A percentile compares a stretch with the other conserved stretches of the same genome.
These are phyloP conservation scores for Caerostris darwini DNA, from an alignment of 1,140 invertebrate species.

Conservation along the genomic window DNA sequence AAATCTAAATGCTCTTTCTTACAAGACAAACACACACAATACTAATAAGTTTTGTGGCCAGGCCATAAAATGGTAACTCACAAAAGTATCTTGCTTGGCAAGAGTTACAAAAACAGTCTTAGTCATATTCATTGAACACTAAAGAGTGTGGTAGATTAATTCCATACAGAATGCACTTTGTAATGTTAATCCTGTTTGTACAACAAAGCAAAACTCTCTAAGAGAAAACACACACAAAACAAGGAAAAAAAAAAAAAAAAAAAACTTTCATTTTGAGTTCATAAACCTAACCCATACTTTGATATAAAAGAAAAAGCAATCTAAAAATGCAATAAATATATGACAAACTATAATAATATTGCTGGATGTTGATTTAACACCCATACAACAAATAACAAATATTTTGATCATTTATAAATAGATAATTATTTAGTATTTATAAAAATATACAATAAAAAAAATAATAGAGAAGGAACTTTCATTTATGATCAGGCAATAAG, in stretches of 20 bases:
- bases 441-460: slow-evolving; percentile 19
- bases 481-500: not conserved
- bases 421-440: not conserved
- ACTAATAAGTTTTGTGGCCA: slow-evolving; percentile 77
- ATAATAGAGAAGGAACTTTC: not conserved
- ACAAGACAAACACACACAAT: slow-evolving; percentile 73
- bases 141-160: slow-evolving; percentile 74
- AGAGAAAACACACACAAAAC: not conserved
- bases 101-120: slow-evolving; percentile 65
- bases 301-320: slow-evolving; percentile 37
- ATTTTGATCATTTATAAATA: slow-evolving; percentile 54
- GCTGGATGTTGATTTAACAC: not conserved
- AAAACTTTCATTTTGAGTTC: not conserved
- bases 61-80: slow-evolving; percentile 69
- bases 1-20: slow-evolving; percentile 77
- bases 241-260: not conserved
- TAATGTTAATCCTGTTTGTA: not conserved
- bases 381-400: not conserved
- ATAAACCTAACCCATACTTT: slow-evolving; percentile 34
- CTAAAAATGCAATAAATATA: slow-evolving; percentile 45
- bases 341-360: slow-evolving; percentile 13
- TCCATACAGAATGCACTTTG: not conserved
- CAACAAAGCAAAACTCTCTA: not conserved
- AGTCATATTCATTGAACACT: slow-evolving; percentile 21
- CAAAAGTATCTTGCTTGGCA: slow-evolving; percentile 76